Base-by-base conservation (phyloP, 1,140 invertebrate genomes). In the Scaptodrosophila lebanonensis region DNA sequence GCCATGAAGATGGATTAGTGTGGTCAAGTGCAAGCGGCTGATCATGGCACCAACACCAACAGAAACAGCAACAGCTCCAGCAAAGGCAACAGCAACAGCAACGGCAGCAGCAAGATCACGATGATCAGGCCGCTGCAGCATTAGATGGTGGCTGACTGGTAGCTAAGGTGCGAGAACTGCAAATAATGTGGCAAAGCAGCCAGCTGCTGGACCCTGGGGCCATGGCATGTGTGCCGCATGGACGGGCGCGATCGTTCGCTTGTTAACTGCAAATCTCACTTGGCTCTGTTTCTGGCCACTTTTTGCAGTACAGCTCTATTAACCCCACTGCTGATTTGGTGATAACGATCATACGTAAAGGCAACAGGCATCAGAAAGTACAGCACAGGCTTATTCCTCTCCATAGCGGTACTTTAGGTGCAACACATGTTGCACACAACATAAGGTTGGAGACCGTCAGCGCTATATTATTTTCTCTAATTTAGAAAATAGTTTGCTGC, bases 261-360 rank as follows among this genome's bases (percentile, higher is more conserved):
- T 29, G 39, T 52, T 66, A 62, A 66, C 53, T 49, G 45, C n/a
- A 51, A 65, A 33, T 79, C 25, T 59, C 51, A 63, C 53, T 56
- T 45, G 17, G 40, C 16, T 32, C 27, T 35, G 22, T 45, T 25
- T 12, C 43, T 30, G 16, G 35, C 40, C 7, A 30, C 29, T 27
- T 18, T 17, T 15, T 36, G 8, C n/a, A 8, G 35, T 70, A 76
- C 77, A 83, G 76, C 76, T 83, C 60, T 73, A 83, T 83, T 84
- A 83, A 70, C 68, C 77, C 54, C 56, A 54, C 43, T 39, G 65
- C 72, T 83, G 77, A 82, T 82, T 82, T 82, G 67, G 77, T 83
- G 77, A 83, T 83, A 83, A 83, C 77, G 77, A 83, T 83, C 77
- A 68, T 65, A 82, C 66, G 11, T 38, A 38, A 12, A 38, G 6